Base-by-base conservation (phyloP, 2,797 vertebrate genomes). In the Craterocephalus amniculus region DNA sequence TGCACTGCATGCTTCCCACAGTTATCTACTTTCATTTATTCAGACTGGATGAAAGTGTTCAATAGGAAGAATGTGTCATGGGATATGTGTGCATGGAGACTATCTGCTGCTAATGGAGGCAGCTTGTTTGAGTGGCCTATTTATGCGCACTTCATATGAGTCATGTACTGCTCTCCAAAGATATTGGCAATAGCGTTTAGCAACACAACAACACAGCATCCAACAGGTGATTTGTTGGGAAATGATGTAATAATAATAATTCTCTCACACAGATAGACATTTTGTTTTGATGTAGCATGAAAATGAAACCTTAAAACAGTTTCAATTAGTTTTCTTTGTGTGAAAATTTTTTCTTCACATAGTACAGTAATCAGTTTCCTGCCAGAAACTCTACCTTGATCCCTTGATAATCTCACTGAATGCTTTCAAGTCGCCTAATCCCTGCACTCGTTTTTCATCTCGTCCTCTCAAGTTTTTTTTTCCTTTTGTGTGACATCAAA, bases 401-500 rank as follows among this genome's bases (percentile, higher is more conserved):
- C 70, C 74, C 72, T 22, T 31, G 76, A 84, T 83, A 72, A 85
- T 82, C 63, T 61, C 20, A 22, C 54, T 35, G 66, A 71, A 64
- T 70, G 73, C 83, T 87, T 84, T 88, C 82, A 84, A 87, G 76
- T 79, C 51, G 3, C 63, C 83, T 86, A 74, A 87, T 87, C 77
- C 85, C 61, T n/a, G 65, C 60, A 18, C 69, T 80, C 66, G 35
- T 83, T 87, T 80, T 80, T 76, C 76, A 54, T 84, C 74, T 61
- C 16, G 12, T 72, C 78, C 79, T 72, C 70, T 71, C 0, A 29
- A 54, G 35, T 66, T 83, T 16, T 36, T 36, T 36, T 36, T 67
- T 60, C 65, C 88, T 87, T 81, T 88, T 67, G 79, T 79, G 83
- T 4, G 61, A 88, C 86, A 87, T 90, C 86, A 90, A 87, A 89